Conservation (phyloP, 2,888 invertebrate genomes). For the Pseudeuparius sepicola region DNA sequence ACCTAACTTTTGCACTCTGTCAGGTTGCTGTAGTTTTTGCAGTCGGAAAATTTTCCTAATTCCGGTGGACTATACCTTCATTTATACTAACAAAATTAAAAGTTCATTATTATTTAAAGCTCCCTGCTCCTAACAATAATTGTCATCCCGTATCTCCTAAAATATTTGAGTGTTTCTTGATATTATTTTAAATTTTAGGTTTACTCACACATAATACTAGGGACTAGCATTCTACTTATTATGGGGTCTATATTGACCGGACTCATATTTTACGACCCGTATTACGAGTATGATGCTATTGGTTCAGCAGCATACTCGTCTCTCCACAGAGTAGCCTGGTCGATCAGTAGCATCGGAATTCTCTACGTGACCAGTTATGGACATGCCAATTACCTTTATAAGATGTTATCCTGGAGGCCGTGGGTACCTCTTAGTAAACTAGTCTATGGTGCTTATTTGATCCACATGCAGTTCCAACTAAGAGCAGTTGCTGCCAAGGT, state of each 20-base stretch:
- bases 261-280: conserved; percentile 42
- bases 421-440: conserved; percentile 50
- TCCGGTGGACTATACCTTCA: no score
- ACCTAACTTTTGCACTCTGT: no score
- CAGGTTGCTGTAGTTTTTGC: no score
- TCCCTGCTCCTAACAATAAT: no score
- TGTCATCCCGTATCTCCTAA: no score
- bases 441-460: conserved; percentile 49
- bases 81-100: no score
- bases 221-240: conserved; percentile 40
- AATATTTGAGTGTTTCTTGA: no score
- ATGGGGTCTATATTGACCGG: conserved; percentile 41
- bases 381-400: conserved; percentile 30
- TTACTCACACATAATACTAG: conserved; percentile 26
- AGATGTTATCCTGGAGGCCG: conserved; percentile 47
- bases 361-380: conserved; percentile 46
- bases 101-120: no score
- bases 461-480: conserved; percentile 45
- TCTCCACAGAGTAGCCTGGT: conserved; percentile 48
- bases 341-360: conserved; percentile 41
- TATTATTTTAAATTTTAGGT: conserved; percentile 35
- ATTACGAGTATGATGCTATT: conserved; percentile 40
- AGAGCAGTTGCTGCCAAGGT: conserved; percentile 43
- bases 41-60: no score
- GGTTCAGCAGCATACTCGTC: conserved; percentile 49